Evolutionary conservation across 2,113 vertebrate genomes (phyloP), one percentile per base, ranked within the genome.

Genomic region (Amazona guildingii): DNA sequence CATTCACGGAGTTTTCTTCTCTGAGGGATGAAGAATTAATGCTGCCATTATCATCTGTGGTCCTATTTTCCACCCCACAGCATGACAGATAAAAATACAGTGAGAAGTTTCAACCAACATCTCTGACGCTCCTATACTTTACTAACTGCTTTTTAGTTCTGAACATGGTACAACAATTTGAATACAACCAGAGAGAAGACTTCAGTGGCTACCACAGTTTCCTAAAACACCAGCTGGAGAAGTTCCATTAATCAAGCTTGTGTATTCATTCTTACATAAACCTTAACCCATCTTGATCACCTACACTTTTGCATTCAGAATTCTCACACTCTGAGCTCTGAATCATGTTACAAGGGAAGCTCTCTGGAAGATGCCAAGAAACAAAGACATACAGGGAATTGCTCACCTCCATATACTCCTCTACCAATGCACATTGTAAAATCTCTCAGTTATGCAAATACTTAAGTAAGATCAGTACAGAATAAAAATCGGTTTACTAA

Each of bases 311-410:
- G 31, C 48, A n/a, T 17, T 20, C 31, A 57, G 16, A 31, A 24
- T 29, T 81, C 17, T 68, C 37, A 59, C 14, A 27, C 18, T 37
- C 48, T 1, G 5, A 82, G 43, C 37, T 78, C 59, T 52, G 29
- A 64, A 74, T n/a, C 43, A 39, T 1, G 5, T n/a, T 44, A 68
- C 0, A 0, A 55, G 20, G 11, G 85, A 74, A 54, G 28, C 9
- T 63, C 37, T 78, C 43, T 43, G 74, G 29, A 51, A 87, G 44
- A 64, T 10, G 41, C 7, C 59, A 74, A 55, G 48, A 81, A 73
- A 52, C 11, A 46, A 41, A 81, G 24, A 15, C 11, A 10, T 0
- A 0, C 16, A 67, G 35, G 39, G 29, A 87, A 54, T 24, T 11
- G 11, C 35, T 46, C 69, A 39, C 68, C 37, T 84, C 48, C 13